Base-by-base conservation (phyloP, 2,888 invertebrate genomes). In the Acronicta aceris region DNA sequence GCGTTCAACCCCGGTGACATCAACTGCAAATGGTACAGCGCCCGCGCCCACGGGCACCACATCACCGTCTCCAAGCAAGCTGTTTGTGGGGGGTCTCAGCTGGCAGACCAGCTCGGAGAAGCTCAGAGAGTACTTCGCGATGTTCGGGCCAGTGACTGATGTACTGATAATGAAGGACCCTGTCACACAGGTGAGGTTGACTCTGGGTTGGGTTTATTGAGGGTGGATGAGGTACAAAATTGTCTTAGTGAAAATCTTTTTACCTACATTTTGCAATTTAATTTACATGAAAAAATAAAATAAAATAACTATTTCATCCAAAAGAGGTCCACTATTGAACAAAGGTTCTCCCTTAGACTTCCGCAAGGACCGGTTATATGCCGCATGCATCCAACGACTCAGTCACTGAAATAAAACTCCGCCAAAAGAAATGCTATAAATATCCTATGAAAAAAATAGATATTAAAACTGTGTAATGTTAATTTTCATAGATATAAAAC, bases 81-180 rank as follows among this genome's bases (percentile, higher is more conserved):
- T 98, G 51, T 98, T 98, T 84, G 98, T 98, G 50, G 98, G 98
- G 5, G 98, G 98, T 0, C 96, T 98, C 66, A 98, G 98, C 89
- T 98, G 98, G 98, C 98, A 98, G 93, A 98, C 98, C 16, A 98
- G 98, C 84, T 97, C 97, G 58, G 98, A 98, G 89, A 98, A 98
- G 90, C 96, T 98, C n/a, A 95, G 97, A 81, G 98, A 98, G 83
- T 98, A 98, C 91, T 98, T 98, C 81, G 97, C 97, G 59, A 98
- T 98, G 97, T 98, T 98, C 82, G 98, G 98, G 61, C 97, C 97
- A 6, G 98, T 98, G 74, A 97, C 98, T 36, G 98, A 98, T 88
- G 98, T 98, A 59, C 96, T 98, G 69, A 98, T 98, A 83, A 98
- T 98, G 98, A 98, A 98, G 95, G 98, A 98, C 91, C 98, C 98